phyloP scores from a whole-genome alignment of 2,888 invertebrate species.

The Dendrolimus houi region DNA sequence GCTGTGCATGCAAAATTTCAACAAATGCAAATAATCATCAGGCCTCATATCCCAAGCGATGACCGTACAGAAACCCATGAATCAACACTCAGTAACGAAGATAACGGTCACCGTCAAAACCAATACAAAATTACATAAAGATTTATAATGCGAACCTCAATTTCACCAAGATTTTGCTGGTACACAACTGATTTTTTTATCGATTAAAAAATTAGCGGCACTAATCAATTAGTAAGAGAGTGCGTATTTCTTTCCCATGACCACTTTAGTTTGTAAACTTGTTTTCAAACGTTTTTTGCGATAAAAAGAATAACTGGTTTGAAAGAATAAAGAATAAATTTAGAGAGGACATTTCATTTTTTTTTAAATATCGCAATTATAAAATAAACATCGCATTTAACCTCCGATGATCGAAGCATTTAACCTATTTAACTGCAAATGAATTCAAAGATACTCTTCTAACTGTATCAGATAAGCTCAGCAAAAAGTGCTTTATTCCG shows the following conservation, averaged over 20 bases:
- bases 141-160: background rate
- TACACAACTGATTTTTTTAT: constrained; percentile 15
- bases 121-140: background rate
- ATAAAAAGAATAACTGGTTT: too few species aligned
- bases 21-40: too few species aligned
- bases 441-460: too few species aligned
- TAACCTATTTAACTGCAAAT: too few species aligned
- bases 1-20: too few species aligned
- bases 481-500: background rate
- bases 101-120: background rate
- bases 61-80: background rate
- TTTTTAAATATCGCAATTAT: too few species aligned
- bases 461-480: background rate
- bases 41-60: too few species aligned
- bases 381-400: too few species aligned
- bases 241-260: background rate
- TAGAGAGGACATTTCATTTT: too few species aligned
- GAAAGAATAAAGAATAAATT: too few species aligned
- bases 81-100: background rate
- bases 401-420: too few species aligned
- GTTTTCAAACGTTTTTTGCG: too few species aligned
- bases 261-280: background rate
- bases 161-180: background rate
- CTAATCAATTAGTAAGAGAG: constrained; percentile 8
- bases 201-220: constrained; percentile 9